Evolutionary conservation across 2,888 invertebrate species (phyloP).

Genomic region (Hartigia nigra): DNA sequence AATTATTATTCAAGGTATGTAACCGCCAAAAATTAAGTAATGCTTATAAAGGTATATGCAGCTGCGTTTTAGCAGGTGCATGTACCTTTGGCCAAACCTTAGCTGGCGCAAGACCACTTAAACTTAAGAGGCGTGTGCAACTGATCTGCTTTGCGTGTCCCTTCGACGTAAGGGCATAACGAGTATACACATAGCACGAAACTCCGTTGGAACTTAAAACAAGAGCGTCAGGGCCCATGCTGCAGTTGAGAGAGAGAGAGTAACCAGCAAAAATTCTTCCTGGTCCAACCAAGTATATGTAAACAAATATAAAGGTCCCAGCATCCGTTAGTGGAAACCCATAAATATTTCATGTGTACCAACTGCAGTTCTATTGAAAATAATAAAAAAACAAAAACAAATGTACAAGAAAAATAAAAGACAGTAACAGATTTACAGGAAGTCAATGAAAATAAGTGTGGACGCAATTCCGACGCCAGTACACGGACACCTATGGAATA

Average conservation of each 20-base stretch:
- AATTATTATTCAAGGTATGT: conserved; percentile 48
- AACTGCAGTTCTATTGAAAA: not conserved
- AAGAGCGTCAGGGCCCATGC: not conserved
- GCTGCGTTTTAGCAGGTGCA: conserved; percentile 53
- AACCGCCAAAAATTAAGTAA: conserved; percentile 52
- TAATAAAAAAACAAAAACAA: too few species aligned
- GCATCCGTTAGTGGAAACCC: not conserved
- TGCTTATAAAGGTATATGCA: conserved; percentile 45
- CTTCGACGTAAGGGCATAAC: conserved; percentile 34
- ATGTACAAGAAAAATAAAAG: not conserved
- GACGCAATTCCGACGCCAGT: not conserved
- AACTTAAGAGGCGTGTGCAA: conserved; percentile 26
- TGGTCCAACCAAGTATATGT: not conserved
- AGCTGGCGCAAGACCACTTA: conserved; percentile 27
- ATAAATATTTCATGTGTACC: not conserved
- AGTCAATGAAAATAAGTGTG: not conserved
- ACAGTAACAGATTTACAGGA: not conserved
- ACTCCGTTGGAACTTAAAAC: not conserved
- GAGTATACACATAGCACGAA: conserved; percentile 23
- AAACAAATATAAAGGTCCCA: not conserved
- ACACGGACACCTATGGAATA: not conserved
- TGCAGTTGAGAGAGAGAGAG: not conserved
- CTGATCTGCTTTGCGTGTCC: conserved; percentile 41
- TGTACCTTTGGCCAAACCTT: conserved; percentile 20
- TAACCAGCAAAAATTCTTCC: not conserved